These are phyloP conservation scores for Adoxophyes honmai DNA, from an alignment of 1,140 invertebrate genomes.

Conservation along the genomic window DNA sequence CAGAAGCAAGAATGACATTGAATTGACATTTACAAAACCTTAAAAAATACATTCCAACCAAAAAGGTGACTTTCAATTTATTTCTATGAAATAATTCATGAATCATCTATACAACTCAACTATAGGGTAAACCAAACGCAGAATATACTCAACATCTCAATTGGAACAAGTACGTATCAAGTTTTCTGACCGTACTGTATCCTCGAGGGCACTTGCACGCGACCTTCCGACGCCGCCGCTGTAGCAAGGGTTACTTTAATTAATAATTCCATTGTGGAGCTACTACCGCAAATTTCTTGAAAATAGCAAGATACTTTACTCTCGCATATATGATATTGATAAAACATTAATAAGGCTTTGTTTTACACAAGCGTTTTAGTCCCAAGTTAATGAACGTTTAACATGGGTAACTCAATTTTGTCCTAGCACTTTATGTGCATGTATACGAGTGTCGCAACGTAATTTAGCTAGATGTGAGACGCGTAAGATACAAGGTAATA, in stretches of 20 bases:
- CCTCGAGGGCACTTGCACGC: background rate
- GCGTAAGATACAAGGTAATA: background rate
- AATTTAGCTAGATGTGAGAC: constrained; percentile 16
- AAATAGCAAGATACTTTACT: constrained; percentile 16
- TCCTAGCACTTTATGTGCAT: constrained; percentile 16
- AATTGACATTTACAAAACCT: too few species aligned
- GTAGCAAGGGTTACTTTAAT: too few species aligned
- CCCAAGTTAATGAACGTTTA: background rate
- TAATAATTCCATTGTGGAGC: too few species aligned
- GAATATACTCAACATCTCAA: background rate
- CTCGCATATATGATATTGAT: background rate
- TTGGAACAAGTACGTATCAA: background rate
- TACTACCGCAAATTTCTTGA: constrained; percentile 5
- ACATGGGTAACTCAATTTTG: constrained; percentile 26
- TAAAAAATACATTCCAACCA: too few species aligned
- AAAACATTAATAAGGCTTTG: too few species aligned
- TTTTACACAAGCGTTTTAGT: too few species aligned
- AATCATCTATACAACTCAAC: background rate
- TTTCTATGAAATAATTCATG: background rate
- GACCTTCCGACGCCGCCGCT: constrained; percentile 5
- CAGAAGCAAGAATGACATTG: too few species aligned
- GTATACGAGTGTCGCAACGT: constrained; percentile 15
- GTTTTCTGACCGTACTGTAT: background rate
- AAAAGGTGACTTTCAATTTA: too few species aligned
- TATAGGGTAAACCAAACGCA: background rate